Evolutionary conservation across 2,797 vertebrate genomes (phyloP).

Genomic region (Tamandua tetradactyla): DNA sequence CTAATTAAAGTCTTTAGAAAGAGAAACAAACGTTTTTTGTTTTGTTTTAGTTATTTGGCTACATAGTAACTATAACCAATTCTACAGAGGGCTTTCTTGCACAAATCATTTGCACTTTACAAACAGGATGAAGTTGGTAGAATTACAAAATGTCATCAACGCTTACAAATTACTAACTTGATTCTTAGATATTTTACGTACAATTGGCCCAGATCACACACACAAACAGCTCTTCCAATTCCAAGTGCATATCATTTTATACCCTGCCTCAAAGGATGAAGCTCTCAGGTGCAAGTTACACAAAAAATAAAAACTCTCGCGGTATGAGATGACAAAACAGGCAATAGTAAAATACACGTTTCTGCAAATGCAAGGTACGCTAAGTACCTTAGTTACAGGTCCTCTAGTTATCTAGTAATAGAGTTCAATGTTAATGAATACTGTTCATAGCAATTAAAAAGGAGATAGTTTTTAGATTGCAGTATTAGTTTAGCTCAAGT

Average conservation of each 20-base stretch:
- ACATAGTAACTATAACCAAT: background rate
- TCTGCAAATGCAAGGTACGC: background rate
- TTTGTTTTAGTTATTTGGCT: background rate
- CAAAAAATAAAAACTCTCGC: background rate
- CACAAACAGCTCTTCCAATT: background rate
- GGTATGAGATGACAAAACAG: background rate
- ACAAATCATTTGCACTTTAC: background rate
- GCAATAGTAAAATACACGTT: background rate
- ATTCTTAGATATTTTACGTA: background rate
- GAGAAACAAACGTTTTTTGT: background rate
- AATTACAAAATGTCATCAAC: background rate
- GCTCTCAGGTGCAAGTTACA: slow-evolving; percentile 14
- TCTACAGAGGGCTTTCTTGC: background rate
- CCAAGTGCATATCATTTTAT: background rate
- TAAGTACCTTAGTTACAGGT: slow-evolving; percentile 21
- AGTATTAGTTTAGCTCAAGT: slow-evolving; percentile 6
- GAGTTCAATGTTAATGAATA: slow-evolving; percentile 37
- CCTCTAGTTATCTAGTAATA: background rate
- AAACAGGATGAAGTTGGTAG: background rate
- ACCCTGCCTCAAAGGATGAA: background rate
- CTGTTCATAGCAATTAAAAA: background rate
- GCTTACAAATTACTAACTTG: background rate
- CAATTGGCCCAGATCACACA: background rate
- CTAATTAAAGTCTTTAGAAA: background rate
- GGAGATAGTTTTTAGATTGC: slow-evolving; percentile 20